Conservation (phyloP, 64 coral and sea anemone species). For the Dendrophyllia cribrosa region DNA sequence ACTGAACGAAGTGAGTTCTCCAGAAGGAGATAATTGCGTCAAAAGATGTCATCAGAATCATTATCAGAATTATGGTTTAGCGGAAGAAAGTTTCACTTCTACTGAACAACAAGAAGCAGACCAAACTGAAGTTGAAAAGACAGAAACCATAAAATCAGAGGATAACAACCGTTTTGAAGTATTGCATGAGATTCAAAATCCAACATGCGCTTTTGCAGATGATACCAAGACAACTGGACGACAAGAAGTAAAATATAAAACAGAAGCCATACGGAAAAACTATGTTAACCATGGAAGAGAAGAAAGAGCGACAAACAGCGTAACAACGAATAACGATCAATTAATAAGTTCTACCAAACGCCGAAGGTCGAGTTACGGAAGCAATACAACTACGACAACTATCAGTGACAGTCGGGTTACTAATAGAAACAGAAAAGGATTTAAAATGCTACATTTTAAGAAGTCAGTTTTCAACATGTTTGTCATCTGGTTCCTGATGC, state of each 20-base stretch:
- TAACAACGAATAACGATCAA: not conserved
- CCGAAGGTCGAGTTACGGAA: not conserved
- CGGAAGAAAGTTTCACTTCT: not conserved
- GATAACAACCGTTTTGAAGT: not conserved
- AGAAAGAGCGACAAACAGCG: not conserved
- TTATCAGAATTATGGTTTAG: not conserved
- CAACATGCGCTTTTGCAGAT: not conserved
- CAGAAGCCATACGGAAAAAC: not conserved
- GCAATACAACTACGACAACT: not conserved
- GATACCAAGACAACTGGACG: not conserved
- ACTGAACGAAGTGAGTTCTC: not conserved
- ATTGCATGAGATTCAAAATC: not conserved
- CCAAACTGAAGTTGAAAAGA: not conserved
- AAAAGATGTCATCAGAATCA: not conserved
- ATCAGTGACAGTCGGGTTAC: not conserved
- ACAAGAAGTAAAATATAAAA: not conserved
- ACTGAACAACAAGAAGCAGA: not conserved
- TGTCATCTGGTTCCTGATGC: constrained; percentile 41
- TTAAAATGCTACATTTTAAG: constrained; percentile 33
- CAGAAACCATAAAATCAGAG: not conserved
- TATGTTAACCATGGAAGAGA: not conserved
- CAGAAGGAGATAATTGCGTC: not conserved
- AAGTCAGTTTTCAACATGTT: constrained; percentile 49
- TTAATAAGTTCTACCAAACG: not conserved
- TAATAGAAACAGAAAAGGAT: not conserved